Conservation (phyloP, 2,113 vertebrate species). For the Eclectus roratus region DNA sequence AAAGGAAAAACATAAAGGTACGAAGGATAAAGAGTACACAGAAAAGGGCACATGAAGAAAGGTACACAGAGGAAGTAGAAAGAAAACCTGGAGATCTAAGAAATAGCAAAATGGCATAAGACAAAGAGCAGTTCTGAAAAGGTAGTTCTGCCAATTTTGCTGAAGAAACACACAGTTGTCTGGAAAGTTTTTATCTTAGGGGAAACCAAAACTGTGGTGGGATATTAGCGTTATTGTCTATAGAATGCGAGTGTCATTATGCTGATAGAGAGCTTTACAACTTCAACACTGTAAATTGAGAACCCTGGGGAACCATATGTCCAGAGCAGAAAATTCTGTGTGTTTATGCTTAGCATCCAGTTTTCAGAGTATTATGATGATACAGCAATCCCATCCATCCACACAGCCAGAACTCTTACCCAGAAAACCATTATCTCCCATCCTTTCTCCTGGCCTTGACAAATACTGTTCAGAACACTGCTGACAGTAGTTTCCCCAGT, state of each 20-base stretch:
- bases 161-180: neutral
- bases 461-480: neutral
- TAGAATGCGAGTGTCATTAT: neutral
- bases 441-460: neutral
- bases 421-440: neutral
- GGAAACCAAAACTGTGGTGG: neutral
- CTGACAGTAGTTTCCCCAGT: neutral
- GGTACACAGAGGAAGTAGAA: neutral
- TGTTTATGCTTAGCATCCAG: neutral
- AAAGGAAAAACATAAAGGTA: neutral
- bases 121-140: neutral
- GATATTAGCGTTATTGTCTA: neutral
- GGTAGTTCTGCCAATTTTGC: neutral
- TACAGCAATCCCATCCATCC: neutral
- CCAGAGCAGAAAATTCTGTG: neutral
- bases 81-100: neutral
- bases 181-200: neutral
- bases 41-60: neutral
- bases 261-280: neutral
- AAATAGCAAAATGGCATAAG: neutral
- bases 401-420: neutral
- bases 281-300: neutral
- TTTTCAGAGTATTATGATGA: neutral
- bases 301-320: neutral
- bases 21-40: neutral